Base-by-base conservation (phyloP, 1,140 invertebrate genomes). In the Parasteatoda tepidariorum region DNA sequence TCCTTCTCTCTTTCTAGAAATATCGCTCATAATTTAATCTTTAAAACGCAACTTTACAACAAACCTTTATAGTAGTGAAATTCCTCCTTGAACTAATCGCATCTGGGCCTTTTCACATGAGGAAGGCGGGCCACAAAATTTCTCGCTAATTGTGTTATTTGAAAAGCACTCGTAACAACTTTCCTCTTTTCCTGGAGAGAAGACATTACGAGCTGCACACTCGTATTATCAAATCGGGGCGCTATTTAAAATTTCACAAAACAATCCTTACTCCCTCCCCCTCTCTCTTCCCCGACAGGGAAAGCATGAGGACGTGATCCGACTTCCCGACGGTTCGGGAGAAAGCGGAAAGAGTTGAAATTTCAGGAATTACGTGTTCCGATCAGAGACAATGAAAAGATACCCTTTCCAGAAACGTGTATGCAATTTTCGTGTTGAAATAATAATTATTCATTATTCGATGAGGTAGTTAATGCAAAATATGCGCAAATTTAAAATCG, bases 221-320 rank as follows among this genome's bases (percentile, higher is more conserved):
- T 70, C 68, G 68, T 82, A 64, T 68, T 70, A 82, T 82, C 48
- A 28, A 24, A 18, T 26, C 31, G 64, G 22, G 33, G 64, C 33
- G 41, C 78, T 82, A 71, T 71, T 82, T 82, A 82, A 82, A 82
- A 82, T 82, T 82, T 70, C 78, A 82, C 78, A 82, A 82, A 82
- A 82, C 78, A 82, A 82, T 82, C 64, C 64, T 9, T 64, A 13
- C 26, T 48, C 38, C 38, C n/a, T n/a, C n/a, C 18, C 38, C 38
- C 38, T 48, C 38, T 9, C 38, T 13, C 38, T 13, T 48, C 73
- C 2, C 33, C 33, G 28, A 34, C 3, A 28, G 68, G 13, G 30
- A 11, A 18, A 33, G 22, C 66, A 33, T 68, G 66, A n/a, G 38
- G 38, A 71, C 68, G 68, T 71, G 68, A 71, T 59, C 57, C n/a